Conservation (phyloP, 1,140 invertebrate genomes). For the Drosophila melanica region DNA sequence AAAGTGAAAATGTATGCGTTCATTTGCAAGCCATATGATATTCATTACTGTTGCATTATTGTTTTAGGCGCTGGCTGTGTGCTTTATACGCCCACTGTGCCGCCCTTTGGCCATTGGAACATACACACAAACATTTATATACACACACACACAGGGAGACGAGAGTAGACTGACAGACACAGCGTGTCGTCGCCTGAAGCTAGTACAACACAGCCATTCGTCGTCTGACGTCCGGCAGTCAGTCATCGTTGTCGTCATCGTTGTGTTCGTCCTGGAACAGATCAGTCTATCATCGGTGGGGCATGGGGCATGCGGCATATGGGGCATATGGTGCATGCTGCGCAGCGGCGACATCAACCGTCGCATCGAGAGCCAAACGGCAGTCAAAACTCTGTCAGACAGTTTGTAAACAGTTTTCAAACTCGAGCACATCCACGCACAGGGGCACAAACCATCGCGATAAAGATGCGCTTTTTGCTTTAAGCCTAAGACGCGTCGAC, state of each 20-base stretch:
- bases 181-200: constrained; percentile 71
- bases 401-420: constrained; percentile 81
- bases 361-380: constrained; percentile 53
- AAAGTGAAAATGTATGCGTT: neutral
- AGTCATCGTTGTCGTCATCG: neutral
- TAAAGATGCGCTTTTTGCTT: constrained; percentile 62
- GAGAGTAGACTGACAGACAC: constrained; percentile 24
- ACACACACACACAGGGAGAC: neutral
- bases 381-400: constrained; percentile 81
- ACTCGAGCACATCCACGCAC: constrained; percentile 44
- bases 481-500: constrained; percentile 65
- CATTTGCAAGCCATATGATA: neutral
- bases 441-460: constrained; percentile 54
- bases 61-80: constrained; percentile 22
- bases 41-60: constrained; percentile 40
- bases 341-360: constrained; percentile 69
- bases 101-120: constrained; percentile 25
- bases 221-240: constrained; percentile 25
- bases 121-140: neutral
- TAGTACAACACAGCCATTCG: constrained; percentile 41
- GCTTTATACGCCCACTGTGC: constrained; percentile 67
- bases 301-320: constrained; percentile 32
- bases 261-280: constrained; percentile 26
- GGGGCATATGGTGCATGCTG: constrained; percentile 19
- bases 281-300: constrained; percentile 71